Evolutionary conservation across 1,140 invertebrate species (phyloP), one percentile per base, ranked within the genome.

Genomic region (Diorhabda elongata): DNA sequence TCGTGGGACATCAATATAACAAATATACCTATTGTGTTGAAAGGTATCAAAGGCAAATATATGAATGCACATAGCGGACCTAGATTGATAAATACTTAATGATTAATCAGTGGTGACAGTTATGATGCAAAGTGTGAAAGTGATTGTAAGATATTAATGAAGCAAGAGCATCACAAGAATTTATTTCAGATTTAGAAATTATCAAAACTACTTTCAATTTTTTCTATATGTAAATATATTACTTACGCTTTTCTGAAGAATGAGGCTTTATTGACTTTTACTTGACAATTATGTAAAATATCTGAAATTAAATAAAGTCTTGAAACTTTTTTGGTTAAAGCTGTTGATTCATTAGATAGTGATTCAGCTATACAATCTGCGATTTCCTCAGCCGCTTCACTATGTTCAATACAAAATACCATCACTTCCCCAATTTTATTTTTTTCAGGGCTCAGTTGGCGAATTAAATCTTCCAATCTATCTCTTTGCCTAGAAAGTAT

Each of bases 321-420:
- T 26, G 96, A 95, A 74, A 98, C 92, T 87, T 97, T 98, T 82
- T 96, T 96, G 56, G 90, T 89, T 2, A 95, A 86, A 61, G 90
- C 86, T 6, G 96, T 98, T 76, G 88, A 85, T 44, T 88, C 78
- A 77, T 92, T 94, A 7, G 89, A 89, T 57, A 98, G 82, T 2
- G 93, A 91, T 78, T 96, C 93, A 5, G 87, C 85, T 69, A 99
- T 90, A 80, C 94, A 97, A 71, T 96, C 92, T 61, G 95, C 92
- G 67, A 99, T 95, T 85, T 99, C 97, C 78, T 97, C 93, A 26
- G 94, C 94, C 61, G 96, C 94, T 82, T 98, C 97, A 41, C 96
- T 95, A 84, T 99, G 97, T 79, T 99, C 97, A 67, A 99, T 92
- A 82, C 97, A 99, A 87, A 97, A 99, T 42, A 98, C 91, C 98